These are phyloP conservation scores for Drosophila paranaensis DNA, from an alignment of 2,888 invertebrate genomes.

Conservation along the genomic window DNA sequence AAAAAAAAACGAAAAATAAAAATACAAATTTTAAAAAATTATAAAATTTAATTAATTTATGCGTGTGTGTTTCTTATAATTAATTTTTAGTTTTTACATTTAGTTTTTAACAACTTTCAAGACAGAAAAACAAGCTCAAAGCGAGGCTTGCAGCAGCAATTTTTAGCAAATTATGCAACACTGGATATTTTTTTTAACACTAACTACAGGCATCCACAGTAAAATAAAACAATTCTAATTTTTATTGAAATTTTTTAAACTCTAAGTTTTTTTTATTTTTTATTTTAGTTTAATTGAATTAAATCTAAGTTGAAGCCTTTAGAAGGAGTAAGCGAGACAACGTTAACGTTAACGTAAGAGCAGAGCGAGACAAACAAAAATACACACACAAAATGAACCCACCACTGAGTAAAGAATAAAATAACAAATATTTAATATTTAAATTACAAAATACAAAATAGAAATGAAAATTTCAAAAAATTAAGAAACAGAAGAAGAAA, in stretches of 20 bases:
- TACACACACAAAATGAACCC: constrained; percentile 74
- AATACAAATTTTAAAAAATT: constrained; percentile 4
- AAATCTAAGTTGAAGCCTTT: constrained; percentile 57
- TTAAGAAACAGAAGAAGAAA: constrained; percentile 15
- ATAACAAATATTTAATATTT: constrained; percentile 10
- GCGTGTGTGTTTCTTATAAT: constrained; percentile 54
- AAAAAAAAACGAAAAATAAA: not conserved
- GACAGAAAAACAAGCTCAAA: constrained; percentile 57
- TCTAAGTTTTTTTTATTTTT: constrained; percentile 26
- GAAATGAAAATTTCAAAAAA: constrained; percentile 13
- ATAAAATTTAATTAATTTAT: constrained; percentile 29
- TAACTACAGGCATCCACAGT: constrained; percentile 4
- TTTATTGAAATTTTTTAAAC: constrained; percentile 5
- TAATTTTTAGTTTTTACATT: constrained; percentile 25
- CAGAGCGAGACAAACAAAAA: constrained; percentile 37
- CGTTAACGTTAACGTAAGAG: constrained; percentile 9
- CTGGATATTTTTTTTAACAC: constrained; percentile 14
- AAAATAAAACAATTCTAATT: constrained; percentile 3
- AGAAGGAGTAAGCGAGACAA: constrained; percentile 6
- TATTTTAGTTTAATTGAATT: constrained; percentile 44
- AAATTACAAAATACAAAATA: constrained; percentile 6
- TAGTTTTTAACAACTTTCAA: constrained; percentile 32
- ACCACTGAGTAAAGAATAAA: constrained; percentile 57
- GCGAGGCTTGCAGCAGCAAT: constrained; percentile 62
- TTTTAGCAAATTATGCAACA: constrained; percentile 49